Percentiles rank a stretch among this genome's conserved stretches.
Evolutionary conservation across 2,113 vertebrate genomes (phyloP).

Genomic region (Tylochromis polylepis): DNA sequence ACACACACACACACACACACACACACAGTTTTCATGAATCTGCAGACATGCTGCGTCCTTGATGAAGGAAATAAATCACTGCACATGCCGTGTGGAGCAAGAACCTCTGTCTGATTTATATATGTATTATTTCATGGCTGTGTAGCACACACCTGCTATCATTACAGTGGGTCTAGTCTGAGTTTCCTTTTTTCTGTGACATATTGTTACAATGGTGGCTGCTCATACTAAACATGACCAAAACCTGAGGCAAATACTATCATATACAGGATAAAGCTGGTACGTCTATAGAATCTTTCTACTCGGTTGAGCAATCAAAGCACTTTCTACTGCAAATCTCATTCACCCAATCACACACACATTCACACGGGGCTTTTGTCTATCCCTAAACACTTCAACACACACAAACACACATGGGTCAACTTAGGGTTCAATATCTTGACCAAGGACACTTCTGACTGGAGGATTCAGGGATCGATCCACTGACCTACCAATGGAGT

Average conservation of each 20-base stretch:
- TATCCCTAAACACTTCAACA: not conserved
- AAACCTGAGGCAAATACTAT: not conserved
- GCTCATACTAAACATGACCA: not conserved
- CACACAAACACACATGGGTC: accelerated
- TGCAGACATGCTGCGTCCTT: not conserved
- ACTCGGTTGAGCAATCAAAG: not conserved
- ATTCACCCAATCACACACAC: not conserved
- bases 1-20: not conserved
- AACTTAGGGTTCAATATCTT: not conserved
- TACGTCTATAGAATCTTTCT: not conserved
- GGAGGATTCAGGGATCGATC: not conserved
- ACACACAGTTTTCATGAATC: not conserved
- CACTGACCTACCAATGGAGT: not conserved
- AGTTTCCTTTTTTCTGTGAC: not conserved
- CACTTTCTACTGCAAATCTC: not conserved
- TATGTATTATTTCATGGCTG: not conserved
- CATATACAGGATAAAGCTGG: not conserved
- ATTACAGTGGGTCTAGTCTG: accelerated
- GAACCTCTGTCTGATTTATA: not conserved
- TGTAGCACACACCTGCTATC: not conserved
- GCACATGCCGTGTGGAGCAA: not conserved
- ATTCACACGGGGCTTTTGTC: not conserved
- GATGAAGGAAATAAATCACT: not conserved
- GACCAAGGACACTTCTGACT: not conserved
- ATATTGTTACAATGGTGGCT: not conserved